phyloP scores from a whole-genome alignment of 2,113 vertebrate genomes.

The Syngnathus scovelli region DNA sequence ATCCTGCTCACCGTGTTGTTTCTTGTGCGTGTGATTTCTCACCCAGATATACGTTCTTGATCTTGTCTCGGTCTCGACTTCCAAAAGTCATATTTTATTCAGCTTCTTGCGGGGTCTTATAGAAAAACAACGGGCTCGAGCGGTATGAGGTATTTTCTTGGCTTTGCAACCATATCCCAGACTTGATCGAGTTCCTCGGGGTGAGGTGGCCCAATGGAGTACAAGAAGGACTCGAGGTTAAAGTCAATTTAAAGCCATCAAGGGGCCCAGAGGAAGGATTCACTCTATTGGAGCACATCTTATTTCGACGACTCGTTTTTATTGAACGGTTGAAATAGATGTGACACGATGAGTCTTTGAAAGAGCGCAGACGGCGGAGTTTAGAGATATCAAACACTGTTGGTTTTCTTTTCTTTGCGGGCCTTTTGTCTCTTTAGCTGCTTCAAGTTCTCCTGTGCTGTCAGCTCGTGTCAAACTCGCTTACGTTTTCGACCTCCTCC shows the following conservation, averaged over 20 bases:
- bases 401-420: constrained; percentile 2
- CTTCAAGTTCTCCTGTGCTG: constrained; percentile 37
- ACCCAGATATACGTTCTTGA: too few species aligned
- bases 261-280: background rate
- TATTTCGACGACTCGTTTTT: background rate
- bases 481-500: constrained; percentile 44
- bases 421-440: constrained; percentile 22
- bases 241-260: background rate
- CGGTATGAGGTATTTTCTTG: constrained; percentile 12
- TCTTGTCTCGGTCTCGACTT: too few species aligned
- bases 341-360: constrained; percentile 22
- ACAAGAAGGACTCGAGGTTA: background rate
- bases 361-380: constrained; percentile 26
- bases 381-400: constrained; percentile 15
- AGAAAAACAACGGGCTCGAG: background rate
- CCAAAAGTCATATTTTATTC: background rate
- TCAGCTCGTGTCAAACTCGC: constrained; percentile 54
- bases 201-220: background rate
- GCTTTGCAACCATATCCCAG: constrained; percentile 10
- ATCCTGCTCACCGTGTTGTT: too few species aligned
- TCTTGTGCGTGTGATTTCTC: too few species aligned
- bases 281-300: background rate
- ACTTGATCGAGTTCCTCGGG: constrained; percentile 12
- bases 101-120: background rate
- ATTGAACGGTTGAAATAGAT: constrained; percentile 7